Conservation (phyloP, 1,140 invertebrate genomes). For the Procambarus virginalis region DNA sequence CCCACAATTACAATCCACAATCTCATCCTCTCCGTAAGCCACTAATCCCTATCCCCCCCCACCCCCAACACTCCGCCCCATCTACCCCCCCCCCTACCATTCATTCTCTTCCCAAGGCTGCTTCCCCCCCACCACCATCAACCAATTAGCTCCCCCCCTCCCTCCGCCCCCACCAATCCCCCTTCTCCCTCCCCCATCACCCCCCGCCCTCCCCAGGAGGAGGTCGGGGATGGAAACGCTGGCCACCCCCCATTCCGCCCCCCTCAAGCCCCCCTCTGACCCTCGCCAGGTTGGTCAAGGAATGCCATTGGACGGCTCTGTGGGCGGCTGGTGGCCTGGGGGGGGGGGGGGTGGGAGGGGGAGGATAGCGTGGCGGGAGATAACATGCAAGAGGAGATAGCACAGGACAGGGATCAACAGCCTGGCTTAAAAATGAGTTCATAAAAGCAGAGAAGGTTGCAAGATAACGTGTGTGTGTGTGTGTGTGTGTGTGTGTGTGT, state of each 20-base stretch:
- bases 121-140: too few relatives aligned
- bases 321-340: neutral
- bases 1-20: neutral
- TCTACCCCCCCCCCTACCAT: neutral
- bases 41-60: neutral
- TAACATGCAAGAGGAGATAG: too few relatives aligned
- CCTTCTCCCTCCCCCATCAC: too few relatives aligned
- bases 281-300: conserved; percentile 20
- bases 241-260: neutral
- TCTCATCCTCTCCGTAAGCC: neutral
- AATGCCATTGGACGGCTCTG: conserved; percentile 20
- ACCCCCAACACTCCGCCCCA: neutral
- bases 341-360: too few relatives aligned
- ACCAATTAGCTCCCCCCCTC: too few relatives aligned
- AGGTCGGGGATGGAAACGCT: neutral
- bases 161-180: too few relatives aligned
- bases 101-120: neutral
- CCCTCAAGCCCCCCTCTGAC: neutral
- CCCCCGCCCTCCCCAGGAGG: neutral
- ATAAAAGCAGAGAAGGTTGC: too few relatives aligned
- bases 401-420: too few relatives aligned
- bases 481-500: too few relatives aligned
- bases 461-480: too few relatives aligned
- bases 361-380: too few relatives aligned
- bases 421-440: too few relatives aligned